Evolutionary conservation across 2,888 invertebrate species (phyloP).

Genomic region (Heliothis peltigera): DNA sequence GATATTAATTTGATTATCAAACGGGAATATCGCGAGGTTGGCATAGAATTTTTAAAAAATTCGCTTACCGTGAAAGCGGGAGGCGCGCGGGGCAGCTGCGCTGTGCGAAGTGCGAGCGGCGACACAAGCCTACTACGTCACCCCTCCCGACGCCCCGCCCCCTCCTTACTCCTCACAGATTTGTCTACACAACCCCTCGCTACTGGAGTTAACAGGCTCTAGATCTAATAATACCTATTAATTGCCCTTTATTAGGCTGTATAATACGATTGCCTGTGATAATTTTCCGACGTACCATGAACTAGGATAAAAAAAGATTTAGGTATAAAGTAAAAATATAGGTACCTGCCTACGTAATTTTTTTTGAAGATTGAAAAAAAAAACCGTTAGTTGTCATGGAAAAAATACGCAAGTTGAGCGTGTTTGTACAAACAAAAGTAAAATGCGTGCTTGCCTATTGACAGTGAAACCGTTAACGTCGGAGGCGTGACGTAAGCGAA

Average conservation of each 20-base stretch:
- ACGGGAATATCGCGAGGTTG: constrained; percentile 57
- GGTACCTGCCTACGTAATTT: too few relatives aligned
- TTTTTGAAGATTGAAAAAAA: neutral
- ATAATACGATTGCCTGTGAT: constrained; percentile 21
- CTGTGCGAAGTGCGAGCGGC: constrained; percentile 77
- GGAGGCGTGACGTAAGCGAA: constrained; percentile 76
- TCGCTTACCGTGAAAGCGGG: constrained; percentile 61
- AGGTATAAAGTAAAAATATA: constrained; percentile 51
- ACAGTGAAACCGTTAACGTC: constrained; percentile 81
- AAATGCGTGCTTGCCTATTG: constrained; percentile 71
- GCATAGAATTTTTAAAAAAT: constrained; percentile 57
- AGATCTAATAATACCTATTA: constrained; percentile 68
- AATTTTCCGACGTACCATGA: constrained; percentile 27
- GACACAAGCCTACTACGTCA: constrained; percentile 75
- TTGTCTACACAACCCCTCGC: constrained; percentile 77
- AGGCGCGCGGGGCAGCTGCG: constrained; percentile 79
- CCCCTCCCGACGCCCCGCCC: constrained; percentile 71
- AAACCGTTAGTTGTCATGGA: constrained; percentile 29
- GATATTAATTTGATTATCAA: constrained; percentile 45
- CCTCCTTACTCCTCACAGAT: constrained; percentile 75
- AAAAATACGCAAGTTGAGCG: constrained; percentile 53
- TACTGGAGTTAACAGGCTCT: constrained; percentile 69
- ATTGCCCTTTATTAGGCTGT: constrained; percentile 51
- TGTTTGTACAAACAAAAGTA: constrained; percentile 66
- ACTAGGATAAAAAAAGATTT: constrained; percentile 27